Evolutionary conservation across 92 coral and sea anemone species (phyloP).

Genomic region (Bergia puertoricense): DNA sequence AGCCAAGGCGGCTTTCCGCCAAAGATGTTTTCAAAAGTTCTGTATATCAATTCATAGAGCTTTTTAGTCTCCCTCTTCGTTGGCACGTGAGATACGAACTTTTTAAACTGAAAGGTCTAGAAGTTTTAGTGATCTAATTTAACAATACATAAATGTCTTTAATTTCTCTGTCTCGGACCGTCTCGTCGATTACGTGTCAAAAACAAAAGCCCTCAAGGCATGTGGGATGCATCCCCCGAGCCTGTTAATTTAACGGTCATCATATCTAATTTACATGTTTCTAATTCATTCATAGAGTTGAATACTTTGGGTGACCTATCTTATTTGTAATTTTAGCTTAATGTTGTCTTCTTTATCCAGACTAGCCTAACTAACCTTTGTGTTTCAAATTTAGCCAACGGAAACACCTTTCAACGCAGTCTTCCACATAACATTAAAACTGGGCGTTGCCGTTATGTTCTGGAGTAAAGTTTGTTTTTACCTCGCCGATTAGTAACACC

Average conservation of each 20-base stretch:
- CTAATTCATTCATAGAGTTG: not conserved
- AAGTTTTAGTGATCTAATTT: too few relatives aligned
- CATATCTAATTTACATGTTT: not conserved
- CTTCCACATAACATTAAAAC: not conserved
- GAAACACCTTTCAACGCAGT: not conserved
- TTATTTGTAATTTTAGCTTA: not conserved
- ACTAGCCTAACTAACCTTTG: too few relatives aligned
- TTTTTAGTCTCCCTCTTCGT: not conserved
- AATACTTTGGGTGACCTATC: not conserved
- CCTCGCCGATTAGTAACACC: not conserved
- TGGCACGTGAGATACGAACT: too few relatives aligned
- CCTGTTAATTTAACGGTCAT: not conserved
- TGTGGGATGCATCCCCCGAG: not conserved
- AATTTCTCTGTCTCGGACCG: not conserved
- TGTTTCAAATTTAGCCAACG: not conserved
- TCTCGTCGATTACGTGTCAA: not conserved
- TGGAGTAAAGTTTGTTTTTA: too few relatives aligned
- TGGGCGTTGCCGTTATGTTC: not conserved
- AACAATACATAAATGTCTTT: not conserved
- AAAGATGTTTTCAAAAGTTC: not conserved
- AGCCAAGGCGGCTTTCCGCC: not conserved
- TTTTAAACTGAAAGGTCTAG: not conserved
- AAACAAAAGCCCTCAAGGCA: not conserved
- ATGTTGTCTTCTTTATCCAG: too few relatives aligned
- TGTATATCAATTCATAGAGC: not conserved